phyloP scores from a whole-genome alignment of 2,113 vertebrate genomes.

The Tupaia tana region DNA sequence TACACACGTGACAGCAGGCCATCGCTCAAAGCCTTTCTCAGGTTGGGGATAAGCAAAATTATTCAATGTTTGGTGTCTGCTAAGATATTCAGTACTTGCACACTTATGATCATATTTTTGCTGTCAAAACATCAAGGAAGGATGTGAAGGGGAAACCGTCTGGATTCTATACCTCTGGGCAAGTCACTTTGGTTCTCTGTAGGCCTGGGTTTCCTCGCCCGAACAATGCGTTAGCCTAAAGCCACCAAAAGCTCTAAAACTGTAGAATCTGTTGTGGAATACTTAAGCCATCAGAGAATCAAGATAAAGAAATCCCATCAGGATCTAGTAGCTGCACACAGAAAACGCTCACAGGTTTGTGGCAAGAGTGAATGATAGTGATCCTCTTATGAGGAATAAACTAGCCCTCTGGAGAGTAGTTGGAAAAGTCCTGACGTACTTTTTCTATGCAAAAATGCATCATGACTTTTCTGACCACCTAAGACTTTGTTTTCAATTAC shows the following conservation, averaged over 20 bases:
- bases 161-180: neutral
- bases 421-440: too few relatives aligned
- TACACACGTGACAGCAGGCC: neutral
- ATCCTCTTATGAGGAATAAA: neutral
- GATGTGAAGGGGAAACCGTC: neutral
- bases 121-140: neutral
- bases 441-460: too few relatives aligned
- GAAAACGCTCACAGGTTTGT: neutral
- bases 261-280: neutral
- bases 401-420: too few relatives aligned
- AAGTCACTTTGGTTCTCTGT: neutral
- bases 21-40: neutral
- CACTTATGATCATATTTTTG: neutral
- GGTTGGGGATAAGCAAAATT: neutral
- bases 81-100: neutral
- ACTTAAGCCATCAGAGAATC: neutral
- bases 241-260: neutral
- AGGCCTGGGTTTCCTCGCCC: neutral
- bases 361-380: neutral
- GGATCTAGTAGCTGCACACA: neutral
- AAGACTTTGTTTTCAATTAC: neutral
- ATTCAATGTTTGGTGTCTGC: neutral
- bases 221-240: neutral
- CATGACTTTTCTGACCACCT: neutral
- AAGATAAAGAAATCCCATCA: neutral